phyloP scores from a whole-genome alignment of 2,888 invertebrate species.

The Ichneumoninae sp. region DNA sequence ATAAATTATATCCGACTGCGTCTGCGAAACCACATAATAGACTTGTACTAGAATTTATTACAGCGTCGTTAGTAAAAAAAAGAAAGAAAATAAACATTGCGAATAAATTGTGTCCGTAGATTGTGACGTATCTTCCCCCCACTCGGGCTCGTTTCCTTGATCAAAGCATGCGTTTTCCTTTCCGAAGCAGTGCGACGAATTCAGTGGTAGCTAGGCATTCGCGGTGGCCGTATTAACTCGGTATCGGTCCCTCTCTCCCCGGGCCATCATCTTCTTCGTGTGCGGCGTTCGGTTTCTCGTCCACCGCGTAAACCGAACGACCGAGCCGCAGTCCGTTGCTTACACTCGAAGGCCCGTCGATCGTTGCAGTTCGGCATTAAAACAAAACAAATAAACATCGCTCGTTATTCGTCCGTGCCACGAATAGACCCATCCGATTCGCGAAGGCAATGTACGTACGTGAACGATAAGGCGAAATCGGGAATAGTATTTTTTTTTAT shows the following conservation, averaged over 20 bases:
- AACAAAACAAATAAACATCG: not conserved
- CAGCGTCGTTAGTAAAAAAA: too few relatives aligned
- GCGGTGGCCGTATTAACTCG: constrained; percentile 39
- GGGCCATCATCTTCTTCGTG: not conserved
- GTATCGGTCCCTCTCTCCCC: constrained; percentile 7
- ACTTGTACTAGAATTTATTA: too few relatives aligned
- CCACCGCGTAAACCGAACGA: not conserved
- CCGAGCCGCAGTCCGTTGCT: not conserved
- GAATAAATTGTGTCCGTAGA: not conserved
- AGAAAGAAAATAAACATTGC: not conserved
- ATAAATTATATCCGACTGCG: too few relatives aligned
- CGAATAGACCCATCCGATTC: not conserved
- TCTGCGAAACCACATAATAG: too few relatives aligned
- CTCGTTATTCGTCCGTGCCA: not conserved
- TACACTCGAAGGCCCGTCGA: not conserved
- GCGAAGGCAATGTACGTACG: not conserved
- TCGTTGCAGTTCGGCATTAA: not conserved
- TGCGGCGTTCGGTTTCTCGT: not conserved
- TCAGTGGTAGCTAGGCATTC: constrained; percentile 54
- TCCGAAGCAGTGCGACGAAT: constrained; percentile 15
- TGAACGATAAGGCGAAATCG: not conserved
- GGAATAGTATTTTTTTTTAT: not conserved
- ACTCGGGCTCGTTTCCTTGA: constrained; percentile 24
- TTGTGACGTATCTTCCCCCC: constrained; percentile 29
- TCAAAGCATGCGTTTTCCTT: constrained; percentile 33